Percentiles rank a stretch among this genome's conserved stretches.
Conservation (phyloP, 2,113 vertebrate species). For the Trematomus loennbergii region DNA sequence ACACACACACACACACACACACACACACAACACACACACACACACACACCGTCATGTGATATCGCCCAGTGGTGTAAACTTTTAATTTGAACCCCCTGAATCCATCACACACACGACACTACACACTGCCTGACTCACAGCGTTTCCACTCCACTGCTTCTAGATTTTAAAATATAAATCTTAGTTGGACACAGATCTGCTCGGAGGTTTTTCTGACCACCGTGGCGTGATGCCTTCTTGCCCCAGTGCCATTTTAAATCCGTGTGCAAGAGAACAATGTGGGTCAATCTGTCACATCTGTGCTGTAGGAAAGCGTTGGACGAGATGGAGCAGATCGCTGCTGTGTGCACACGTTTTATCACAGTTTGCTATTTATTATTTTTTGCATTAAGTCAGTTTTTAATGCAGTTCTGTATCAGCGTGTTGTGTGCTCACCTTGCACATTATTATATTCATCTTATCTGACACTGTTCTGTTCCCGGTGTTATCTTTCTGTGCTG, state of each 20-base stretch:
- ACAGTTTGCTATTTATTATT: not conserved
- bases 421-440: not conserved
- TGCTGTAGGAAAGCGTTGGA: not conserved
- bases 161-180: slow-evolving; percentile 55
- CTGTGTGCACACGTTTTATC: not conserved
- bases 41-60: slow-evolving; percentile 28
- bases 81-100: slow-evolving; percentile 63
- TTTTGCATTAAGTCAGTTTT: not conserved
- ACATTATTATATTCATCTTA: slow-evolving; percentile 15
- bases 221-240: slow-evolving; percentile 65
- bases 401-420: not conserved
- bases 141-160: slow-evolving; percentile 57
- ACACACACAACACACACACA: not conserved
- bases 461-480: not conserved
- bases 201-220: slow-evolving; percentile 42
- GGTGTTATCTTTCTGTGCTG: not conserved
- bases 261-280: slow-evolving; percentile 47
- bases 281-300: slow-evolving; percentile 69
- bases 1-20: not conserved
- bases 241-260: slow-evolving; percentile 59
- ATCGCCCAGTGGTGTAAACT: slow-evolving; percentile 53
- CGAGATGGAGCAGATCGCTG: not conserved
- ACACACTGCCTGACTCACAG: slow-evolving; percentile 30
- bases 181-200: slow-evolving; percentile 58
- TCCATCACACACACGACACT: slow-evolving; percentile 47